Evolutionary conservation across 1,140 invertebrate genomes (phyloP).

Genomic region (Anagrus nilaparvatae): DNA sequence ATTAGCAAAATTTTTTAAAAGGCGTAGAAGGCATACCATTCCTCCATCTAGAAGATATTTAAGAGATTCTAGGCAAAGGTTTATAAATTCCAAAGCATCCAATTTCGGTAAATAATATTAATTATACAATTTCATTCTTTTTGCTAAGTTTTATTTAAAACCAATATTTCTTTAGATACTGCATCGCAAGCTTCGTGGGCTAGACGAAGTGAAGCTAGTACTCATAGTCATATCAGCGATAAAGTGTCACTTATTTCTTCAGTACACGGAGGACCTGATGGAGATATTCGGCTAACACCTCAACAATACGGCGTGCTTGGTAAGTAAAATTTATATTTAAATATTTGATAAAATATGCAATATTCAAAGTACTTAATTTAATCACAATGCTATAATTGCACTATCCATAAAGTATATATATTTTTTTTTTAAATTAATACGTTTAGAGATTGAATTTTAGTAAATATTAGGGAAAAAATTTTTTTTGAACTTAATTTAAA

Average conservation of each 20-base stretch:
- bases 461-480: too few species aligned
- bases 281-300: conserved; percentile 36
- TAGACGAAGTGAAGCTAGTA: conserved; percentile 38
- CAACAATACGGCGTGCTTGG: conserved; percentile 41
- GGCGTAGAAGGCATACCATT: conserved; percentile 32
- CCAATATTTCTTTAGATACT: conserved; percentile 24
- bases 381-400: too few species aligned
- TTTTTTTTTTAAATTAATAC: too few species aligned
- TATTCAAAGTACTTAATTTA: background rate
- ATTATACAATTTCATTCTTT: background rate
- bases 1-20: conserved; percentile 39
- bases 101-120: conserved; percentile 35
- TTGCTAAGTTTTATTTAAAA: background rate
- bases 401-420: too few species aligned
- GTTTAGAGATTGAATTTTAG: too few species aligned
- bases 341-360: background rate
- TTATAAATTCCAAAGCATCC: conserved; percentile 30
- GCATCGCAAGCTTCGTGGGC: conserved; percentile 40
- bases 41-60: conserved; percentile 26
- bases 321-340: conserved; percentile 22
- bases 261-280: conserved; percentile 33
- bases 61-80: conserved; percentile 32
- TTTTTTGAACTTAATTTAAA: too few species aligned
- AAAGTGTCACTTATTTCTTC: conserved; percentile 37
- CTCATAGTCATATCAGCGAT: conserved; percentile 38